Evolutionary conservation across 2,888 invertebrate species (phyloP).

Genomic region (Erebia aethiops): DNA sequence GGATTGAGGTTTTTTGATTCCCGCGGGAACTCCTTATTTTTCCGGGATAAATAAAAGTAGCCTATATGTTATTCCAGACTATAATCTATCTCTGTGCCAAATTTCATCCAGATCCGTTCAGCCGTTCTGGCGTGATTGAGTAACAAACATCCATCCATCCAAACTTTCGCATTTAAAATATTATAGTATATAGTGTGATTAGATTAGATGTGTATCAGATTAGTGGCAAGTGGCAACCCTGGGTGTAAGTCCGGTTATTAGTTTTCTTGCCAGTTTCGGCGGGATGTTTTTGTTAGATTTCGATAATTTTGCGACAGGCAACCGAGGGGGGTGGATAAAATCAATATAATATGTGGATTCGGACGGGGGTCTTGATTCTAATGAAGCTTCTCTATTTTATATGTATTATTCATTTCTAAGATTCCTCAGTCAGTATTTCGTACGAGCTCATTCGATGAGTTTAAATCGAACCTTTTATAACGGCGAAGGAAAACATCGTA

Average conservation of each 20-base stretch:
- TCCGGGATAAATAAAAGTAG: too few species aligned
- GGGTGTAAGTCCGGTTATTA: slow-evolving; percentile 77
- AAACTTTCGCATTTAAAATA: neutral
- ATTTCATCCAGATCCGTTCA: too few species aligned
- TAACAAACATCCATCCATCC: too few species aligned
- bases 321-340: slow-evolving; percentile 39
- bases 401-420: slow-evolving; percentile 26
- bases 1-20: too few species aligned
- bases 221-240: slow-evolving; percentile 37
- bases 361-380: slow-evolving; percentile 39
- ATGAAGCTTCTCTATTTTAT: slow-evolving; percentile 30
- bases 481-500: too few species aligned
- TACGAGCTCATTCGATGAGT: neutral
- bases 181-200: slow-evolving; percentile 1
- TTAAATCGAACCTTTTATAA: neutral
- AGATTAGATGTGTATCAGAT: too few species aligned
- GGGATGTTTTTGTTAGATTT: slow-evolving; percentile 82
- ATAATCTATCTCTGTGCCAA: too few species aligned
- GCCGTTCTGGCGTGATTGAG: too few species aligned
- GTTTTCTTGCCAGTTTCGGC: slow-evolving; percentile 79
- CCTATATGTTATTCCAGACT: too few species aligned
- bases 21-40: too few species aligned
- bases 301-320: slow-evolving; percentile 79
- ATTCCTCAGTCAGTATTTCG: neutral
- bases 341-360: slow-evolving; percentile 43